Base-by-base conservation (phyloP, 53 echinoderm and acorn worm genomes). In the Patiria pectinifera region DNA sequence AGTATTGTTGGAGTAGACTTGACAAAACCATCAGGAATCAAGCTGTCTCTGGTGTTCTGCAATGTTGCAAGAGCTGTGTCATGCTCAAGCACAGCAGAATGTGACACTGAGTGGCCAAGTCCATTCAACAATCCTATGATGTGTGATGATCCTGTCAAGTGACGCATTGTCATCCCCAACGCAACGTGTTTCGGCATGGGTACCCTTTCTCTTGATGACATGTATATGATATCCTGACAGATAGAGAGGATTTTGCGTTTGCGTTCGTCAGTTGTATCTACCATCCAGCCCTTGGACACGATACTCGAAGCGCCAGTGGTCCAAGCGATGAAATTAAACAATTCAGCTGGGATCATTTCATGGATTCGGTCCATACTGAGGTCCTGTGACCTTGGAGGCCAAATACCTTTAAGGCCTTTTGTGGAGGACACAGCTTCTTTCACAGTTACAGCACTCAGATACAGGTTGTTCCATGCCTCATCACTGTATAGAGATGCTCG, bases 81-180 rank as follows among this genome's bases (percentile, higher is more conserved):
- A 69, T 69, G 80, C 47, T 82, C 69, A 13, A 82, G 23, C 11
- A 82, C 82, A 44, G 3, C 46, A 15, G 81, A 62, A 21, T 48
- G 61, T 15, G 91, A 93, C 21, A 62, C 46, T 26, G 69, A 94
- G 76, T 94, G 91, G 8, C 91, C 94, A 85, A 91, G 63, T 43
- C 72, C 49, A 48, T 94, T 85, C 9, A 94, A 21, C 48, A 94
- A 11, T 7, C 66, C 66, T 21, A 94, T 44, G 2, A 85, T 4
- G 21, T 91, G 91, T 53, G 94, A 62, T 24, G 94, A 94, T 8
- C 91, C 94, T 19, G 86, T 91, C 49, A 91, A 78, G 48, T 94
- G 94, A 18, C 85, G 78, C 15, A 91, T 69, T 70, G 93, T 53
- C 61, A 92, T 61, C 11, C 62, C 87, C 22, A 93, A 48, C n/a